These are phyloP conservation scores for Falco biarmicus DNA, from an alignment of 2,797 vertebrate species.

Conservation along the genomic window DNA sequence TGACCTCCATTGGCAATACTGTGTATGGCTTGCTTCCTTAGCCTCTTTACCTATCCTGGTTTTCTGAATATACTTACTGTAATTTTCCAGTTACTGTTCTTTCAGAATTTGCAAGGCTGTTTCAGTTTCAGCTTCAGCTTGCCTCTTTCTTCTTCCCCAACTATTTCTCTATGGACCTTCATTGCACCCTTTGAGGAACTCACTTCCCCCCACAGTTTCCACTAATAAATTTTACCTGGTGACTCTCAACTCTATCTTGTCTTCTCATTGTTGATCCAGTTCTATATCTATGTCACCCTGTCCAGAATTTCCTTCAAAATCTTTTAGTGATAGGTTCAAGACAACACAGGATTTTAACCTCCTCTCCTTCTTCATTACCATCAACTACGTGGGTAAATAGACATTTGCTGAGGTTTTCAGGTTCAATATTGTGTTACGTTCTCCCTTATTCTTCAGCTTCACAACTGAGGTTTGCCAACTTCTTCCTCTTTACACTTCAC, in stretches of 20 bases:
- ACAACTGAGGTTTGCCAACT: background rate
- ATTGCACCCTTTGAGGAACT: background rate
- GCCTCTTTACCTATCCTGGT: background rate
- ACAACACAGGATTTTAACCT: background rate
- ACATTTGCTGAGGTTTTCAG: background rate
- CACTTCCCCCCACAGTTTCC: background rate
- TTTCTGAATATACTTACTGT: background rate
- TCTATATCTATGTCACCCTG: background rate
- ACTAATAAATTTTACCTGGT: background rate
- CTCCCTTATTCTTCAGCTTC: background rate
- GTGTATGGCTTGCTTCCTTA: background rate
- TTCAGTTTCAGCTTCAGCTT: background rate
- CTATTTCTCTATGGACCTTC: background rate
- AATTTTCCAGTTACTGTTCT: background rate
- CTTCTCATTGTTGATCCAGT: background rate
- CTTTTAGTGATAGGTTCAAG: background rate
- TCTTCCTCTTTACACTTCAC: background rate
- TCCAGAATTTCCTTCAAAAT: background rate
- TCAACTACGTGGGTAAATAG: background rate
- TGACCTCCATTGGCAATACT: background rate
- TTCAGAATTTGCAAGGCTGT: background rate
- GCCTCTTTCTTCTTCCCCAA: background rate
- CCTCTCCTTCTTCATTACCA: background rate
- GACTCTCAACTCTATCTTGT: background rate
- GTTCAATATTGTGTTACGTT: background rate